These are phyloP conservation scores for Drosophila bunnanda DNA, from an alignment of 2,888 invertebrate genomes.

Conservation along the genomic window DNA sequence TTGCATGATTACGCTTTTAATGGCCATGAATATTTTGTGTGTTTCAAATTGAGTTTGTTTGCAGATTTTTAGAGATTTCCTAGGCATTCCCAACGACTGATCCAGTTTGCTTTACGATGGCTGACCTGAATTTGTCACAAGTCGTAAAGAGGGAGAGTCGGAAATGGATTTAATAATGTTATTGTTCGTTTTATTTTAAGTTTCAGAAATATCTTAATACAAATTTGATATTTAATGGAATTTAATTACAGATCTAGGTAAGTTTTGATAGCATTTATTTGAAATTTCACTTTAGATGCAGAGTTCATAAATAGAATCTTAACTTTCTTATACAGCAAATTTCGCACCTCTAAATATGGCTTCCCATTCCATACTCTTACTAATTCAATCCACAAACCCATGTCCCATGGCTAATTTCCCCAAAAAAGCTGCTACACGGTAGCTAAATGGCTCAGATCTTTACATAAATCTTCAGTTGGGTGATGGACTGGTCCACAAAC, in stretches of 20 bases:
- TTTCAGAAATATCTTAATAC: not conserved
- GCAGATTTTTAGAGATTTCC: constrained; percentile 5
- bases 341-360: not conserved
- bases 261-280: no score
- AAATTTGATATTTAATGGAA: not conserved
- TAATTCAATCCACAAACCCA: constrained; percentile 4
- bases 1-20: constrained; percentile 38
- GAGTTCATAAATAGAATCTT: not conserved
- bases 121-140: constrained; percentile 8
- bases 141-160: not conserved
- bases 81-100: not conserved
- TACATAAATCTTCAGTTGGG: constrained; percentile 3
- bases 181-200: not conserved
- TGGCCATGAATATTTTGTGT: constrained; percentile 34
- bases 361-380: not conserved
- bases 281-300: not conserved
- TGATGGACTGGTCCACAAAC: constrained; percentile 7
- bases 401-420: constrained; percentile 23
- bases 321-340: not conserved
- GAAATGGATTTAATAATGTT: not conserved
- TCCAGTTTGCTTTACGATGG: not conserved
- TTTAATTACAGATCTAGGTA: no score
- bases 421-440: constrained; percentile 24
- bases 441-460: constrained; percentile 20
- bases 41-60: constrained; percentile 4